Conservation (phyloP, 2,797 vertebrate genomes). For the Siniperca undulata region DNA sequence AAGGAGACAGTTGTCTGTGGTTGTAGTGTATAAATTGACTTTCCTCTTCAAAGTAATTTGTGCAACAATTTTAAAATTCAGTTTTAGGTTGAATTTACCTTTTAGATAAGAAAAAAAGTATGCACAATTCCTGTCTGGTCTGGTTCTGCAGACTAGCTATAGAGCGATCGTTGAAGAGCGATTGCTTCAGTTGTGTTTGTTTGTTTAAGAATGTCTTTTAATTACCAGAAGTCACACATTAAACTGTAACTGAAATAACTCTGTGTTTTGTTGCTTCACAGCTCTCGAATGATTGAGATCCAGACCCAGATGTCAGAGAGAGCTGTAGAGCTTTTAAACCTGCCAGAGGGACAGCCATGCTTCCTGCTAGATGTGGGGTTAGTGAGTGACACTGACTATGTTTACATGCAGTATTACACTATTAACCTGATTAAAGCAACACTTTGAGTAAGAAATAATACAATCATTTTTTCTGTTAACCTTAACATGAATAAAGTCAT, state of each 20-base stretch:
- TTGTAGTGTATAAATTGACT: not conserved
- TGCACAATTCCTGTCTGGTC: not conserved
- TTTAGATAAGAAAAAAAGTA: not conserved
- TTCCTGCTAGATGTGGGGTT: conserved; percentile 95
- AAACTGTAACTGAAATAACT: not conserved
- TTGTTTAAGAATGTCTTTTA: not conserved
- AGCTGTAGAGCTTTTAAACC: conserved; percentile 91
- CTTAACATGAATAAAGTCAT: not conserved
- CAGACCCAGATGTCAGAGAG: conserved; percentile 96
- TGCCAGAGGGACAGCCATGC: conserved; percentile 90
- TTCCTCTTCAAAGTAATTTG: not conserved
- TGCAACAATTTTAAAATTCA: not conserved
- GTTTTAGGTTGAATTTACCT: not conserved
- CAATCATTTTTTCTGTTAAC: not conserved
- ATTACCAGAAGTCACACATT: not conserved
- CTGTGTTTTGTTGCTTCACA: conserved; percentile 62
- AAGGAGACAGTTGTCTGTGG: not conserved
- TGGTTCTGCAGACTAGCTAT: not conserved
- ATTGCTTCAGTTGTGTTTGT: not conserved
- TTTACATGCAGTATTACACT: not conserved
- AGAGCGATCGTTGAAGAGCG: not conserved
- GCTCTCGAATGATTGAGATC: conserved; percentile 95
- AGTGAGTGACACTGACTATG: conserved; percentile 25
- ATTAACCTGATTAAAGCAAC: not conserved
- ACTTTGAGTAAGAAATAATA: not conserved